Conservation (phyloP, 2,797 vertebrate species). For the Gymnothorax reevesii region DNA sequence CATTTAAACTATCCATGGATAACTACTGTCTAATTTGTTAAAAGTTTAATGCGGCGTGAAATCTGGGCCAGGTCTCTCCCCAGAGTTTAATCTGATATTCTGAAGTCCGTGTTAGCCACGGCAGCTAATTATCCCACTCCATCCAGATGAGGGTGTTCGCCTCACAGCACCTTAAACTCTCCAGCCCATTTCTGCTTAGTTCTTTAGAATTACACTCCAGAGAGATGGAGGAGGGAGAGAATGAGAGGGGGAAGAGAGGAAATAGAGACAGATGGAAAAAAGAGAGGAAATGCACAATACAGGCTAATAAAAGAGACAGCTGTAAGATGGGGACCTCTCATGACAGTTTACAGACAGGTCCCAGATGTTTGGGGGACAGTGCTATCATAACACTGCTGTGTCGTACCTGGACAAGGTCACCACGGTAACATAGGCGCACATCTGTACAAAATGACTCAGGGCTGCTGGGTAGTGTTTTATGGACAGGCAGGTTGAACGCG, state of each 20-base stretch:
- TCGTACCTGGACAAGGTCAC: background rate
- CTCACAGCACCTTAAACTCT: constrained; percentile 59
- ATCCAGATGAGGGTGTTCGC: constrained; percentile 61
- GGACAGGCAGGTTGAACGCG: background rate
- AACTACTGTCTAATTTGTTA: constrained; percentile 76
- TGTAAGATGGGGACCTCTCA: constrained; percentile 27
- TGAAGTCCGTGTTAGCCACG: constrained; percentile 38
- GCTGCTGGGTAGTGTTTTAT: background rate
- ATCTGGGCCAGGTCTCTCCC: constrained; percentile 76
- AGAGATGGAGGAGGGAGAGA: constrained; percentile 15
- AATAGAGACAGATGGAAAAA: constrained; percentile 17
- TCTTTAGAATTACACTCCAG: constrained; percentile 53
- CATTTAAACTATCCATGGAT: constrained; percentile 73
- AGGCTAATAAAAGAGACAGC: background rate
- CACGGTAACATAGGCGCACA: background rate
- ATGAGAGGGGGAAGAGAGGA: constrained; percentile 14
- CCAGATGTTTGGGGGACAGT: constrained; percentile 4
- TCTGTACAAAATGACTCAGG: background rate
- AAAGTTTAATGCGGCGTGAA: constrained; percentile 77
- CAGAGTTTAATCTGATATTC: constrained; percentile 70
- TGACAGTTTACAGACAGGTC: constrained; percentile 5
- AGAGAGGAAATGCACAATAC: background rate
- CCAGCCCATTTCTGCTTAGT: constrained; percentile 37
- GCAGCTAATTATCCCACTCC: constrained; percentile 65
- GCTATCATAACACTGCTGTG: background rate